Conservation (phyloP, 2,797 vertebrate species). For the Galagoides demidoff region DNA sequence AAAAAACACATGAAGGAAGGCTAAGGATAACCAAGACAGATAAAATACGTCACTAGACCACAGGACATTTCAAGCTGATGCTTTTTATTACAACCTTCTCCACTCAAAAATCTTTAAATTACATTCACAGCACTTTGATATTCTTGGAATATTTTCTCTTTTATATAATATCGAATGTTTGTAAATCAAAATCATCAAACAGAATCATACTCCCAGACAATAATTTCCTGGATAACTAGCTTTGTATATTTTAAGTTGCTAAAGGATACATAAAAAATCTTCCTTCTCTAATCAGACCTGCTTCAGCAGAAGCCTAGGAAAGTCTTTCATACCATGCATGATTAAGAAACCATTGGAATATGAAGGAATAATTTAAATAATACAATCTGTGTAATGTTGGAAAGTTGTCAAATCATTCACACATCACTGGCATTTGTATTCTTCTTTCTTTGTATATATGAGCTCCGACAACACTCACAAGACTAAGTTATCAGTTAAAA, state of each 20-base stretch:
- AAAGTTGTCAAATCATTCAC: conserved; percentile 80
- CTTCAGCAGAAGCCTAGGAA: conserved; percentile 67
- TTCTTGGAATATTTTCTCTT: conserved; percentile 66
- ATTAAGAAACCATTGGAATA: conserved; percentile 78
- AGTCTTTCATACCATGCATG: conserved; percentile 66
- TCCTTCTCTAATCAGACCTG: conserved; percentile 72
- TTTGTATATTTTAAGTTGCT: conserved; percentile 58
- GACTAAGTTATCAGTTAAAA: conserved; percentile 75
- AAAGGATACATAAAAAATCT: conserved; percentile 62
- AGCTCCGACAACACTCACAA: conserved; percentile 69
- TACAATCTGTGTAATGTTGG: conserved; percentile 60
- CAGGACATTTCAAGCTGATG: conserved; percentile 36
- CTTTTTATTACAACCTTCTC: conserved; percentile 52
- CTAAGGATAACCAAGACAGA: conserved; percentile 55
- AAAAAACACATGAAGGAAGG: conserved; percentile 58
- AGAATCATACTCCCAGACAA: conserved; percentile 67
- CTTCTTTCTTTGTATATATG: conserved; percentile 56
- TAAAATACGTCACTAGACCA: conserved; percentile 45
- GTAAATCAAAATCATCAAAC: conserved; percentile 74
- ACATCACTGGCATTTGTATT: conserved; percentile 62
- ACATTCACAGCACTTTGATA: not conserved
- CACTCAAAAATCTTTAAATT: conserved; percentile 67
- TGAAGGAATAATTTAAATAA: conserved; percentile 82
- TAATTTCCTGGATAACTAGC: conserved; percentile 81
- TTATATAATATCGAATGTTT: conserved; percentile 52